Base-by-base conservation (phyloP, 2,113 vertebrate genomes). In the Mormyrus iriodes region DNA sequence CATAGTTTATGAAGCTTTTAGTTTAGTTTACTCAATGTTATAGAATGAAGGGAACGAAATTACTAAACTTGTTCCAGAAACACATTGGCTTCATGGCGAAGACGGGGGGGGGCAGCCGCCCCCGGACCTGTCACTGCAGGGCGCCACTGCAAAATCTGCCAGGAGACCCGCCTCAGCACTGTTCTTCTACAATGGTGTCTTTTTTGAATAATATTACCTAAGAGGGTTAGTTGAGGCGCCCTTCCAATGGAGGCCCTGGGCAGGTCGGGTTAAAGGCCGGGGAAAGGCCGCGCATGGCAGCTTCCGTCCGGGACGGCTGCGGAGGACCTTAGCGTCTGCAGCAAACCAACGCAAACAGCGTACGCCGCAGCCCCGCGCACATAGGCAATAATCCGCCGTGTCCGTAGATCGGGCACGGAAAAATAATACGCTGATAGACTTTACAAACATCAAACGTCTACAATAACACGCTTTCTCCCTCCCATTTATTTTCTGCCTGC, bases 311-410 rank as follows among this genome's bases (percentile, higher is more conserved):
- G 83, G 69, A 69, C 4, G 42, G 35, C 39, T 48, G 48, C 83
- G 55, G 27, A 51, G 49, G 12, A 86, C 15, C 46, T 73, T 52
- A 87, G 85, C 89, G 89, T 85, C 85, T 51, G 83, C 89, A 86
- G 89, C 49, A 87, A 87, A 53, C 76, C 35, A 76, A 87, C 89
- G 89, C 89, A 89, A 89, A 87, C 79, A 89, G 89, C 89, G 89
- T 87, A 89, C 15, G 49, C 19, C 17, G 35, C 55, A 0, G 19
- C 27, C 39, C 27, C 15, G 55, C 46, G 42, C 44, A 48, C 24
- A 10, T 21, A 42, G 44, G 4, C 24, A 19, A 7, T 21, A 24
- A 48, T 31, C 42, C 9, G 21, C 82, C 2, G 3, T 48, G 21
- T 10, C 19, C 35, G 6, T 42, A 19, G 73, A 31, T 69, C 61